These are phyloP conservation scores for Naja naja DNA, from an alignment of 2,113 vertebrate species.

Conservation along the genomic window DNA sequence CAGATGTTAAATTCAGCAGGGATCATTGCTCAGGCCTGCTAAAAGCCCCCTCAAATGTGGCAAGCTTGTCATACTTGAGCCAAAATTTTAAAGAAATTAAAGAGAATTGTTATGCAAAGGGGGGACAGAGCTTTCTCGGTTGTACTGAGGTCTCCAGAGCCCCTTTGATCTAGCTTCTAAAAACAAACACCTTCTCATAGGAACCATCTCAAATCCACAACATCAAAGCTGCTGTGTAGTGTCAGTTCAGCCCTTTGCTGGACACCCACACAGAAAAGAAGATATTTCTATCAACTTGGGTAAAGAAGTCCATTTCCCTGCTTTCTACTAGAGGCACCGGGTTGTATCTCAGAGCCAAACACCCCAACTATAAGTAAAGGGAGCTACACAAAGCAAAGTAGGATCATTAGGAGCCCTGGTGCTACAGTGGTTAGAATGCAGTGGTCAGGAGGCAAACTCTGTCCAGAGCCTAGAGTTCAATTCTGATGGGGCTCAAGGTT, in stretches of 20 bases:
- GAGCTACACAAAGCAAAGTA: neutral
- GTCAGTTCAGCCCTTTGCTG: neutral
- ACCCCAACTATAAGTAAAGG: neutral
- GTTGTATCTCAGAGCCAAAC: neutral
- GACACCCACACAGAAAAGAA: neutral
- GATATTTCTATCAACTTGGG: neutral
- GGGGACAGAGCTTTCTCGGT: neutral
- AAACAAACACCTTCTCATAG: neutral
- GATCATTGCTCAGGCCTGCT: neutral
- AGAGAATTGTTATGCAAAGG: neutral
- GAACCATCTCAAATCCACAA: neutral
- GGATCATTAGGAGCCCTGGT: no score
- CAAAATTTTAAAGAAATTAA: neutral
- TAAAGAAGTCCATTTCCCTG: neutral
- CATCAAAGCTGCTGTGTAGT: neutral
- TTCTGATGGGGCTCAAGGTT: neutral
- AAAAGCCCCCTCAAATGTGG: neutral
- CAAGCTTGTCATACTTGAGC: neutral
- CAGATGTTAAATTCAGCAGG: constrained; percentile 3
- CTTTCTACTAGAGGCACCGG: neutral
- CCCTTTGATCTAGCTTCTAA: neutral
- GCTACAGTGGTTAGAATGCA: no score
- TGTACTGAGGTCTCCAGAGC: neutral
- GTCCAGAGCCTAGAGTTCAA: neutral
- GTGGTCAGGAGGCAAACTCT: no score